Evolutionary conservation across 2,797 vertebrate species (phyloP), one percentile per base, ranked within the genome.

Genomic region (Halcyon chelicuti): DNA sequence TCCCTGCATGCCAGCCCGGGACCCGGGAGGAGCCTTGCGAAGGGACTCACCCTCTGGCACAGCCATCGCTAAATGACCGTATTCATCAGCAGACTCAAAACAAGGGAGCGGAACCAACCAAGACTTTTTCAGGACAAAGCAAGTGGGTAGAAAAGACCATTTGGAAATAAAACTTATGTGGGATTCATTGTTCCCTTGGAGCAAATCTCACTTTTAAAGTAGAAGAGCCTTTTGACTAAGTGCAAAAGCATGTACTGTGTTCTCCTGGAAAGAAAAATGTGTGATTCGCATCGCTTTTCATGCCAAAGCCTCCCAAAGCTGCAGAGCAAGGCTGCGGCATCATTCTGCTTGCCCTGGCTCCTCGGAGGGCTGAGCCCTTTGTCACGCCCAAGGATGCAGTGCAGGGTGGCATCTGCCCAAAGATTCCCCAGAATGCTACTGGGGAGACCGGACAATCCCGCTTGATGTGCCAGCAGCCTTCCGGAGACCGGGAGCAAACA

Each of bases 201-300:
- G 94, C 92, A 83, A 93, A 93, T 87, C 16, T 1, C 86, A 61
- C 92, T 92, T 92, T 79, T 82, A 85, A 91, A 70, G 47, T 54
- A 93, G 79, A 70, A 93, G 85, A n/a, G 68, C 81, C 74, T 82
- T 92, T 87, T 86, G 37, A 65, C 70, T 95, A 92, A 96, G 95
- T 93, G 94, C 91, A 95, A 83, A 96, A 89, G 57, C 92, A 39
- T 86, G 93, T 95, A 67, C 67, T 29, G 6, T 2, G 0, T 70
- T 83, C 46, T 87, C 1, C 37, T 33, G 33, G 57, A 77, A 74
- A 55, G 67, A 13, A 61, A 58, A 88, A 84, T 0, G 26, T 84
- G 85, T 40, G 74, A 49, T 67, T 63, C 1, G 3, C 0, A 0
- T 67, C 6, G 14, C 49, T 85, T 62, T 52, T 10, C 28, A 51